A percentile compares a stretch with the other conserved stretches of the same genome.
phyloP scores from a whole-genome alignment of 2,797 vertebrate genomes.

The Pseudochromis fuscus region DNA sequence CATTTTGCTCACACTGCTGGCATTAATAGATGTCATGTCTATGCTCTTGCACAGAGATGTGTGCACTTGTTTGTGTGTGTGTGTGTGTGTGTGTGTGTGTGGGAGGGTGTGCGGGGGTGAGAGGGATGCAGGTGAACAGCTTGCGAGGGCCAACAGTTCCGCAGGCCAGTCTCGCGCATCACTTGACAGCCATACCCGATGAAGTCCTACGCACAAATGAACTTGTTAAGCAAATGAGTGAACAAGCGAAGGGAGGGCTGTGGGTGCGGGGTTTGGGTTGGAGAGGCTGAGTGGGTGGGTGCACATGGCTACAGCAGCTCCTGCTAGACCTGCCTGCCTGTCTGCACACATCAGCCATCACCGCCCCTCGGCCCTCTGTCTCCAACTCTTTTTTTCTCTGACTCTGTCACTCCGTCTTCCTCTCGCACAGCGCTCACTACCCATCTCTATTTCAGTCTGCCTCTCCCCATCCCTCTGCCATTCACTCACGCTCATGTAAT shows the following conservation, averaged over 20 bases:
- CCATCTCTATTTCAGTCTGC: conserved; percentile 51
- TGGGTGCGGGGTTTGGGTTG: not conserved
- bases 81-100: not conserved
- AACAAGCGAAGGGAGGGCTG: conserved; percentile 42
- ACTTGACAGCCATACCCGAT: conserved; percentile 80
- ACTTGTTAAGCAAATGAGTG: conserved; percentile 81
- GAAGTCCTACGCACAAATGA: conserved; percentile 82
- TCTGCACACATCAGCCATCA: conserved; percentile 57
- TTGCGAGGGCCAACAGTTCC: conserved; percentile 81
- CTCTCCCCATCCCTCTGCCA: conserved; percentile 24
- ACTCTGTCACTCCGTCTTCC: conserved; percentile 29
- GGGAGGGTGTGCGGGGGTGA: conserved; percentile 18
- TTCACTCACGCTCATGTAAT: conserved; percentile 36
- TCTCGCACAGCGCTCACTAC: conserved; percentile 33
- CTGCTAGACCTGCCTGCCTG: conserved; percentile 54
- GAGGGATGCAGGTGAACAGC: conserved; percentile 84
- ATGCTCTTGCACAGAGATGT: conserved; percentile 13
- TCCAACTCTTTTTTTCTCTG: conserved; percentile 18
- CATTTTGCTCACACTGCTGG: conserved; percentile 44
- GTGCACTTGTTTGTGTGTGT: conserved; percentile 1
- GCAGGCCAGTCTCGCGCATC: conserved; percentile 81
- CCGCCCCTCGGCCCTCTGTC: conserved; percentile 24
- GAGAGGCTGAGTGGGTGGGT: not conserved
- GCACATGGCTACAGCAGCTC: conserved; percentile 40
- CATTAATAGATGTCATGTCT: conserved; percentile 29